phyloP scores from a whole-genome alignment of 2,797 vertebrate species.

The Kryptopterus vitreolus region DNA sequence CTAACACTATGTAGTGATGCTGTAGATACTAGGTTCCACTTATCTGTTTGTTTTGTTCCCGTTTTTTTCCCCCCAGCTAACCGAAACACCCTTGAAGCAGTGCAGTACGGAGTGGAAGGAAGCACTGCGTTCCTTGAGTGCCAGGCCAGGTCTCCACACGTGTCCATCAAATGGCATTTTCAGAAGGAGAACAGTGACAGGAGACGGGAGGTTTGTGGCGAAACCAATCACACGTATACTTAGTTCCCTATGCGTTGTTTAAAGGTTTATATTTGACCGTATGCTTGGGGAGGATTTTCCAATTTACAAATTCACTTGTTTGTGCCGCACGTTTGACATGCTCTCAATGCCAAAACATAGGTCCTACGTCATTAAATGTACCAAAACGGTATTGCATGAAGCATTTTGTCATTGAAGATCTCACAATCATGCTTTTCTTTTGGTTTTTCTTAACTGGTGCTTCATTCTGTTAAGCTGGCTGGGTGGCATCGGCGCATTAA shows the following conservation, averaged over 20 bases:
- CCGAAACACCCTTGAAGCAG: conserved; percentile 87
- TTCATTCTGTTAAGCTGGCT: too few relatives aligned
- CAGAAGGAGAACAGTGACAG: conserved; percentile 94
- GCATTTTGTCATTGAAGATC: too few relatives aligned
- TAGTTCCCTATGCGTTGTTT: not conserved
- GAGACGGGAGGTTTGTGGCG: conserved; percentile 85
- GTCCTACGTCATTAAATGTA: not conserved
- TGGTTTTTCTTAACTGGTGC: too few relatives aligned
- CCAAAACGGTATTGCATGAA: not conserved
- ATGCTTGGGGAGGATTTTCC: not conserved
- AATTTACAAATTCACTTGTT: not conserved
- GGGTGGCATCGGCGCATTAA: too few relatives aligned
- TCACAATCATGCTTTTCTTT: too few relatives aligned
- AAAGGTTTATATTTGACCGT: too few relatives aligned
- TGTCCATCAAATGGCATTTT: conserved; percentile 93
- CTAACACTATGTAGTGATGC: not conserved
- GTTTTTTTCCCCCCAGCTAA: conserved; percentile 78
- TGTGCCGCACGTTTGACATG: not conserved
- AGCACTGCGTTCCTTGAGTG: conserved; percentile 96
- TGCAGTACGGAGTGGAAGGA: conserved; percentile 95
- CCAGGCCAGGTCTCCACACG: conserved; percentile 92
- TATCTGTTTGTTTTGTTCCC: not conserved
- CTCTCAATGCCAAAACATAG: not conserved
- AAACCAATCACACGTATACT: not conserved
- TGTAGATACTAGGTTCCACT: not conserved